phyloP scores from a whole-genome alignment of 1,140 invertebrate genomes.

The Episyrphus balteatus region DNA sequence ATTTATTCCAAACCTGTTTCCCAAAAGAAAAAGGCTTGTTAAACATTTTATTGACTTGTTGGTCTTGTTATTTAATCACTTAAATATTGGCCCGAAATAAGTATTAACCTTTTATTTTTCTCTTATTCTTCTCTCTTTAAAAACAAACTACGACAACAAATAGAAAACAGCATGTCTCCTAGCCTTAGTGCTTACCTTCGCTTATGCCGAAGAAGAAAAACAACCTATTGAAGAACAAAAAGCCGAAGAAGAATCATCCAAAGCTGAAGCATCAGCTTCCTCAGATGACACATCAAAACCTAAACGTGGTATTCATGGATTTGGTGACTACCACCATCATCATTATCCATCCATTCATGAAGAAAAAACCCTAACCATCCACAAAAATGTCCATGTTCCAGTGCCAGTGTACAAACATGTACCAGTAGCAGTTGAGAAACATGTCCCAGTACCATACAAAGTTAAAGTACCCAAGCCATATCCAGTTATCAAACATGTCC shows the following conservation, averaged over 20 bases:
- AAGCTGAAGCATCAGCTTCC: conserved; percentile 33
- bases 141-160: no score
- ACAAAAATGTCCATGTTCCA: conserved; percentile 57
- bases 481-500: conserved; percentile 50
- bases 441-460: conserved; percentile 45
- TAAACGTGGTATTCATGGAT: conserved; percentile 50
- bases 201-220: conserved; percentile 31
- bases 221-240: conserved; percentile 38
- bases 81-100: no score
- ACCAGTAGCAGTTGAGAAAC: conserved; percentile 45
- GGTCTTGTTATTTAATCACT: no score
- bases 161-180: conserved; percentile 38
- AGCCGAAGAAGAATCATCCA: conserved; percentile 28
- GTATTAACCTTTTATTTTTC: no score
- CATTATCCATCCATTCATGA: conserved; percentile 36
- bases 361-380: conserved; percentile 62
- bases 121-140: no score
- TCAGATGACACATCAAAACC: conserved; percentile 49
- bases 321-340: conserved; percentile 37
- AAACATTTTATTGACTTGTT: no score
- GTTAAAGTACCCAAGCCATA: conserved; percentile 48
- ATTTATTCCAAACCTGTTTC: no score
- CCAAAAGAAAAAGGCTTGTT: no score
- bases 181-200: conserved; percentile 40
- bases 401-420: conserved; percentile 49